phyloP scores from a whole-genome alignment of 2,888 invertebrate genomes.

The Drosophila gaucha region DNA sequence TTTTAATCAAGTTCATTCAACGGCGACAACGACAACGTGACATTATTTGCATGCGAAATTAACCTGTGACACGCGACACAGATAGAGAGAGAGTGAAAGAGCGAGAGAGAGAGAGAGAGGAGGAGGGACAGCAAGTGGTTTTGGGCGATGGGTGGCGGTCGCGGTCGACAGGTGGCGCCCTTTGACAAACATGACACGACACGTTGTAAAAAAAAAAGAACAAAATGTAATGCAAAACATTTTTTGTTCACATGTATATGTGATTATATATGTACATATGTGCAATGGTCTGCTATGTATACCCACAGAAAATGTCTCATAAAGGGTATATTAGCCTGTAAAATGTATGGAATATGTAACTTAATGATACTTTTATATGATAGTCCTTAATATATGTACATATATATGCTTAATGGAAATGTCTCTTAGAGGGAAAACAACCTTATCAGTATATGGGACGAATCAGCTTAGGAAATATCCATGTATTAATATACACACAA shows the following conservation, averaged over 20 bases:
- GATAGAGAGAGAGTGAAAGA: slow-evolving; percentile 4
- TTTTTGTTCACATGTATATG: slow-evolving; percentile 9
- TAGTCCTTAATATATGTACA: no score
- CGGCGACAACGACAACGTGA: slow-evolving; percentile 72
- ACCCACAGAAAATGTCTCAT: neutral
- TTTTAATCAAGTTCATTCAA: slow-evolving; percentile 79
- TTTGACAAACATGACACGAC: slow-evolving; percentile 60
- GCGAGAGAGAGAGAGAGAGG: neutral
- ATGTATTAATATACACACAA: no score
- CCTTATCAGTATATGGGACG: no score
- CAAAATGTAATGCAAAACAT: slow-evolving; percentile 9
- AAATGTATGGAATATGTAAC: neutral
- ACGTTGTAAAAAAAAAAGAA: slow-evolving; percentile 22
- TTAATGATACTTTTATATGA: neutral
- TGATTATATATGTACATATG: neutral
- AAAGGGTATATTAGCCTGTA: neutral
- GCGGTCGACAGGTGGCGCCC: slow-evolving; percentile 53
- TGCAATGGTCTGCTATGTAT: neutral
- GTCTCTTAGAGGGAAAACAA: no score
- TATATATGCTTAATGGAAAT: no score
- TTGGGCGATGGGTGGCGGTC: slow-evolving; percentile 11
- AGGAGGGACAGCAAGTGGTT: slow-evolving; percentile 1
- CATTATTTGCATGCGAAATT: slow-evolving; percentile 78
- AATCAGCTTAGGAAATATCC: no score
- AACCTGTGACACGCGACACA: slow-evolving; percentile 58